phyloP scores from a whole-genome alignment of 2,113 vertebrate genomes.

The Solea senegalensis region DNA sequence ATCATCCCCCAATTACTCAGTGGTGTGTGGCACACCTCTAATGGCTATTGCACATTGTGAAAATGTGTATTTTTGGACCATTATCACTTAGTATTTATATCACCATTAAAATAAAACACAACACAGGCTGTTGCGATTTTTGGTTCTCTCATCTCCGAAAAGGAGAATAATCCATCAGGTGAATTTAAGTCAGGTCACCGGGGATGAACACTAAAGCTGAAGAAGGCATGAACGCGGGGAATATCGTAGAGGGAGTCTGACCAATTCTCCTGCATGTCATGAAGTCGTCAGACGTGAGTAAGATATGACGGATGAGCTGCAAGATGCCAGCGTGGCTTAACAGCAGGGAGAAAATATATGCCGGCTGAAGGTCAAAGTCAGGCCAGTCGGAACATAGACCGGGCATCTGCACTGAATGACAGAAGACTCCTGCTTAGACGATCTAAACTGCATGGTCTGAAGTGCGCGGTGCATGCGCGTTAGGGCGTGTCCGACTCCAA shows the following conservation, averaged over 20 bases:
- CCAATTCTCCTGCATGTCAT: slow-evolving; percentile 10
- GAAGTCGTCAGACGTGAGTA: slow-evolving; percentile 31
- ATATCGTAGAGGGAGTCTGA: background rate
- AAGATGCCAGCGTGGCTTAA: slow-evolving; percentile 17
- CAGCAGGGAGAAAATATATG: slow-evolving; percentile 37
- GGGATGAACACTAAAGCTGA: slow-evolving; percentile 11
- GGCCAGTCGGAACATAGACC: slow-evolving; percentile 29
- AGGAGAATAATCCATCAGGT: too few species aligned
- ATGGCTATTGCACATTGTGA: too few species aligned
- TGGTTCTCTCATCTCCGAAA: too few species aligned
- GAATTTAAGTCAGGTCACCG: slow-evolving; percentile 13
- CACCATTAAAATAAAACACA: too few species aligned
- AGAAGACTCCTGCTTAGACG: too few species aligned
- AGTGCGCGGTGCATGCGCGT: too few species aligned
- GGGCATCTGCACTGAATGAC: background rate
- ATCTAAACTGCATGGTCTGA: too few species aligned
- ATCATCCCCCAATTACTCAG: background rate
- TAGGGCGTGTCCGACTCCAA: too few species aligned
- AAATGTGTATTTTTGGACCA: too few species aligned
- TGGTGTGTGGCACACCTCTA: too few species aligned
- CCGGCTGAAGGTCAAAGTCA: slow-evolving; percentile 51
- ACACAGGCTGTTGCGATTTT: too few species aligned
- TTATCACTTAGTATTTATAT: too few species aligned
- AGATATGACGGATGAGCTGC: slow-evolving; percentile 48
- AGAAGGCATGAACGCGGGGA: background rate